A percentile compares a stretch with the other conserved stretches of the same genome.
Evolutionary conservation across 2,888 invertebrate species (phyloP).

Genomic region (Pammene fasciana): DNA sequence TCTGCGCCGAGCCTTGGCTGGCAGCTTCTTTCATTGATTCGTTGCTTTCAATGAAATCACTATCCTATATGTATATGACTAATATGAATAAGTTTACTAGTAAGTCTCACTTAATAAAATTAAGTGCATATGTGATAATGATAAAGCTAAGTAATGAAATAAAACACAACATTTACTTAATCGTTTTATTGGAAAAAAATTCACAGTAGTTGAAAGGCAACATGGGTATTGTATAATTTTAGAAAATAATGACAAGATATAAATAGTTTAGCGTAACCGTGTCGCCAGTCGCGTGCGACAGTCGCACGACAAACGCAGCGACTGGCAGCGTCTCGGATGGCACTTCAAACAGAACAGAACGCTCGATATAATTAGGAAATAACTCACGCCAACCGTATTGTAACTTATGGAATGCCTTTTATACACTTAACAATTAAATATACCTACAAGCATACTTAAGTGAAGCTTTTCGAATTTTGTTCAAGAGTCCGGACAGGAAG

Average conservation of each 20-base stretch:
- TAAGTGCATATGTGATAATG: slow-evolving; percentile 29
- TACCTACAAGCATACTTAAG: slow-evolving; percentile 72
- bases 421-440: slow-evolving; percentile 76
- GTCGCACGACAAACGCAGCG: slow-evolving; percentile 28
- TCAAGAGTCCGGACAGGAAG: slow-evolving; percentile 46
- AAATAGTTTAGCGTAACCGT: slow-evolving; percentile 55
- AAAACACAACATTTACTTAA: slow-evolving; percentile 75
- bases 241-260: slow-evolving; percentile 70
- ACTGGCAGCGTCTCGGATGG: slow-evolving; percentile 60
- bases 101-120: slow-evolving; percentile 23
- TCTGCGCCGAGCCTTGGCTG: not conserved
- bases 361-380: slow-evolving; percentile 60
- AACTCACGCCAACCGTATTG: slow-evolving; percentile 74
- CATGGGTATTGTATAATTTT: slow-evolving; percentile 81
- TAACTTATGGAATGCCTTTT: slow-evolving; percentile 80
- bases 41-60: not conserved
- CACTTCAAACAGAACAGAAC: slow-evolving; percentile 69
- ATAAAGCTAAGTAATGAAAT: slow-evolving; percentile 51
- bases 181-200: slow-evolving; percentile 82
- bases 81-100: slow-evolving; percentile 1
- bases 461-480: slow-evolving; percentile 66
- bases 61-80: not conserved
- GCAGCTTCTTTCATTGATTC: not conserved
- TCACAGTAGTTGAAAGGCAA: slow-evolving; percentile 83
- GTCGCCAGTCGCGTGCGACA: slow-evolving; percentile 37